Conservation (phyloP, 1,140 invertebrate genomes). For the Aphelinus atriplicis region DNA sequence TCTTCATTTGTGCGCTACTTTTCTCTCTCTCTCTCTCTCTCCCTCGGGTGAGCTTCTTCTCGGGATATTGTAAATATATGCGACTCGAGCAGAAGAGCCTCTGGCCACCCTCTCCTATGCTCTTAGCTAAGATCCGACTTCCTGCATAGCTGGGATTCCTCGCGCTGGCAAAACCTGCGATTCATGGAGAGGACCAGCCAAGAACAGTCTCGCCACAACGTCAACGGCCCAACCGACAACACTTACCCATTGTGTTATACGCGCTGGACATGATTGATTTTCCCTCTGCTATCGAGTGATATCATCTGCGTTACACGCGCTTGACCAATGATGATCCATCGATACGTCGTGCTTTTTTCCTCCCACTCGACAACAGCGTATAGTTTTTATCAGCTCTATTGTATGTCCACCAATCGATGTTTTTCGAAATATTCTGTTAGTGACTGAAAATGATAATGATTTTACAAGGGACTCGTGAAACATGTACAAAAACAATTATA, state of each 20-base stretch:
- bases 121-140: conserved; percentile 1
- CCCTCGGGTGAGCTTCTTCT: conserved; percentile 16
- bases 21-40: conserved; percentile 28
- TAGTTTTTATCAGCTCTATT: too few relatives aligned
- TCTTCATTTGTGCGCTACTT: conserved; percentile 16
- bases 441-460: too few relatives aligned
- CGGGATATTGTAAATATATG: too few relatives aligned
- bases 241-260: conserved; percentile 1
- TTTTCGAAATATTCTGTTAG: too few relatives aligned
- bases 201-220: conserved; percentile 10
- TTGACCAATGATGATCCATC: not conserved
- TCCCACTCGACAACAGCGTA: too few relatives aligned
- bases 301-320: not conserved
- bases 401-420: too few relatives aligned
- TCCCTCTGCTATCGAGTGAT: not conserved
- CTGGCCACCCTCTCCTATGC: conserved; percentile 25
- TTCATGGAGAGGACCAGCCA: conserved; percentile 9
- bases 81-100: not conserved
- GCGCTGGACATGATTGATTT: conserved; percentile 32
- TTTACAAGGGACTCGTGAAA: too few relatives aligned
- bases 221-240: not conserved
- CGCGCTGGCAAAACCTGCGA: conserved; percentile 2
- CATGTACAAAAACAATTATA: too few relatives aligned
- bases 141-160: not conserved
- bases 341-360: not conserved